These are phyloP conservation scores for Sphaeridia pumilis DNA, from an alignment of 2,888 invertebrate species.

Conservation along the genomic window DNA sequence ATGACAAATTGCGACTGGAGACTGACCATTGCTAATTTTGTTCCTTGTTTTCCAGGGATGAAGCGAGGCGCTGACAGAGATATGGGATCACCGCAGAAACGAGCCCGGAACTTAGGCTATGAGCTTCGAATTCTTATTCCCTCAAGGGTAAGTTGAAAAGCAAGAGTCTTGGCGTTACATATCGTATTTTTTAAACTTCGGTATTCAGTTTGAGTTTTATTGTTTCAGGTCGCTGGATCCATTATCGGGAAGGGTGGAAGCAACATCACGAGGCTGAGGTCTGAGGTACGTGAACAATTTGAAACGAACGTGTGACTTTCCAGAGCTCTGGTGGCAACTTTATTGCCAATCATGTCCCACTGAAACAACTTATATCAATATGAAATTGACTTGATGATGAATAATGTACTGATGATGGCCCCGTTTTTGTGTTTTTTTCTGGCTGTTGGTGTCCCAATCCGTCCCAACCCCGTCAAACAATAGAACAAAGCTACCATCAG, in stretches of 20 bases:
- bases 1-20: constrained; percentile 26
- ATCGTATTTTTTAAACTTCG: neutral
- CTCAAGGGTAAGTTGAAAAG: constrained; percentile 63
- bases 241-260: constrained; percentile 98
- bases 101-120: constrained; percentile 60
- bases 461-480: constrained; percentile 36
- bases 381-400: constrained; percentile 2
- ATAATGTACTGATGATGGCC: constrained; percentile 32
- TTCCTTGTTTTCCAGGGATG: constrained; percentile 49
- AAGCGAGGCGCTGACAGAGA: constrained; percentile 54
- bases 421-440: constrained; percentile 36
- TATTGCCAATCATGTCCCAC: neutral
- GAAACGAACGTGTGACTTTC: neutral
- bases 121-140: constrained; percentile 83
- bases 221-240: constrained; percentile 80
- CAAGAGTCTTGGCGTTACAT: too few relatives aligned
- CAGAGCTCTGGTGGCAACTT: neutral
- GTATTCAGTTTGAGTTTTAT: neutral
- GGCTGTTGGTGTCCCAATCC: constrained; percentile 37
- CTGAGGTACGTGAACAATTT: constrained; percentile 74
- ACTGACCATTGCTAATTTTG: constrained; percentile 45
- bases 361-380: neutral
- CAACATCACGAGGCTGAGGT: constrained; percentile 91
- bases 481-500: constrained; percentile 99
- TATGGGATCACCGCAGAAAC: constrained; percentile 57